phyloP scores from a whole-genome alignment of 2,888 invertebrate species.

The Alloscopus bannaensis region DNA sequence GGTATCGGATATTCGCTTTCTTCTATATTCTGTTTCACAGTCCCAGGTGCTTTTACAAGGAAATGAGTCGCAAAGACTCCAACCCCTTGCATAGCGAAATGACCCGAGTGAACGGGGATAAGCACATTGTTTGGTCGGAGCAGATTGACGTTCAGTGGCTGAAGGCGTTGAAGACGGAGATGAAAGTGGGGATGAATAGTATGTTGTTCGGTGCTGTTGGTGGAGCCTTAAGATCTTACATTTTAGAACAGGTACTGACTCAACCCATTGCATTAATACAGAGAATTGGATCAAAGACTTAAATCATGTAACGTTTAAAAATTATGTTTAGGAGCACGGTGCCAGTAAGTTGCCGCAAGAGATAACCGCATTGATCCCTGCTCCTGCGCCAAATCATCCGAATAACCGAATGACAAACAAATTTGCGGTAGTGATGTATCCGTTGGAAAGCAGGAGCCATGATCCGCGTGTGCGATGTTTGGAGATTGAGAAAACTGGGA shows the following conservation, averaged over 20 bases:
- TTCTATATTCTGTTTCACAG: slow-evolving; percentile 63
- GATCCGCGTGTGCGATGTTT: slow-evolving; percentile 53
- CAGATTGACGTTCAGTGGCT: slow-evolving; percentile 67
- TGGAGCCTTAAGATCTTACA: slow-evolving; percentile 63
- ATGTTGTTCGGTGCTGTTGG: slow-evolving; percentile 65
- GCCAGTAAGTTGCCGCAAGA: slow-evolving; percentile 47
- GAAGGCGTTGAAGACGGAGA: slow-evolving; percentile 62
- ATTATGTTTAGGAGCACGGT: slow-evolving; percentile 33
- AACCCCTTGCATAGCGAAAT: slow-evolving; percentile 65
- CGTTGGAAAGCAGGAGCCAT: slow-evolving; percentile 50
- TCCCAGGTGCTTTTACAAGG: slow-evolving; percentile 66
- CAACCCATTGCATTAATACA: too few species aligned
- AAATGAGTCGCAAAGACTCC: slow-evolving; percentile 64
- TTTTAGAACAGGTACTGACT: slow-evolving; percentile 60
- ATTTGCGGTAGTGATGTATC: slow-evolving; percentile 67
- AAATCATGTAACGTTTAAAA: too few species aligned
- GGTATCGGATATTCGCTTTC: slow-evolving; percentile 57
- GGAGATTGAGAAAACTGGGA: slow-evolving; percentile 58
- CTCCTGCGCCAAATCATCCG: slow-evolving; percentile 70
- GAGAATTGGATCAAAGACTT: too few species aligned
- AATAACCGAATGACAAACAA: slow-evolving; percentile 69
- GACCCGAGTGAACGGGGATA: slow-evolving; percentile 56
- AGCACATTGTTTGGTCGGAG: slow-evolving; percentile 67
- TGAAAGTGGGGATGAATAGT: slow-evolving; percentile 67
- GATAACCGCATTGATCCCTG: slow-evolving; percentile 66